Percentiles rank a stretch among this genome's conserved stretches.
phyloP scores from a whole-genome alignment of 2,797 vertebrate species.

The Jordanella pulchra region DNA sequence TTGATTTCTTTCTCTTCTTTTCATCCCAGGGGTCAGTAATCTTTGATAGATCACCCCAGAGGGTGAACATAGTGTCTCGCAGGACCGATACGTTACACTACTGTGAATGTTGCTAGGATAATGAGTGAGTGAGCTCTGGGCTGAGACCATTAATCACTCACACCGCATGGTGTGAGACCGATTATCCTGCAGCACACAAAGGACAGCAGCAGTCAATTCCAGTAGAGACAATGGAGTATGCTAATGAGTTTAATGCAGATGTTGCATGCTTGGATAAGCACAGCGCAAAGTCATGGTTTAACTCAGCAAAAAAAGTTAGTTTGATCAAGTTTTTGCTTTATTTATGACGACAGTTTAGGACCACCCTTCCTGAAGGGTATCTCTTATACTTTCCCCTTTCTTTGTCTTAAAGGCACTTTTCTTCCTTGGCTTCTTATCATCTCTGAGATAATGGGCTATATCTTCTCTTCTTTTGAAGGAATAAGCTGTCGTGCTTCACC shows the following conservation, averaged over 20 bases:
- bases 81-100: conserved; percentile 25
- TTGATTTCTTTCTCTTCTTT: conserved; percentile 31
- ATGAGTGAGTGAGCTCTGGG: conserved; percentile 56
- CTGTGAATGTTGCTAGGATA: conserved; percentile 59
- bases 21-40: conserved; percentile 61
- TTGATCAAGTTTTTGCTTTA: conserved; percentile 4
- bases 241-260: conserved; percentile 14
- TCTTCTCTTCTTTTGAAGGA: conserved; percentile 33
- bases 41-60: conserved; percentile 76
- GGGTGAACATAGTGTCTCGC: conserved; percentile 56
- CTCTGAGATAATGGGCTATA: conserved; percentile 41
- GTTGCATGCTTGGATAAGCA: neutral
- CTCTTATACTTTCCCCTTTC: conserved; percentile 20
- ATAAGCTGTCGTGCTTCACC: conserved; percentile 27
- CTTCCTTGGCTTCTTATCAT: conserved; percentile 29
- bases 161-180: conserved; percentile 49
- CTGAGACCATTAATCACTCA: conserved; percentile 75
- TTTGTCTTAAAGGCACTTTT: conserved; percentile 29
- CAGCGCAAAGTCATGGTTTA: conserved; percentile 26
- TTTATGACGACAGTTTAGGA: conserved; percentile 20
- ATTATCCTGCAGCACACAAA: conserved; percentile 57
- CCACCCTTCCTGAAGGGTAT: conserved; percentile 36
- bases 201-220: conserved; percentile 60
- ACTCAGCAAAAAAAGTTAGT: neutral
- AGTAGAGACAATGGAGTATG: conserved; percentile 55